These are phyloP conservation scores for Myotis daubentonii DNA, from an alignment of 2,797 vertebrate genomes.

Conservation along the genomic window DNA sequence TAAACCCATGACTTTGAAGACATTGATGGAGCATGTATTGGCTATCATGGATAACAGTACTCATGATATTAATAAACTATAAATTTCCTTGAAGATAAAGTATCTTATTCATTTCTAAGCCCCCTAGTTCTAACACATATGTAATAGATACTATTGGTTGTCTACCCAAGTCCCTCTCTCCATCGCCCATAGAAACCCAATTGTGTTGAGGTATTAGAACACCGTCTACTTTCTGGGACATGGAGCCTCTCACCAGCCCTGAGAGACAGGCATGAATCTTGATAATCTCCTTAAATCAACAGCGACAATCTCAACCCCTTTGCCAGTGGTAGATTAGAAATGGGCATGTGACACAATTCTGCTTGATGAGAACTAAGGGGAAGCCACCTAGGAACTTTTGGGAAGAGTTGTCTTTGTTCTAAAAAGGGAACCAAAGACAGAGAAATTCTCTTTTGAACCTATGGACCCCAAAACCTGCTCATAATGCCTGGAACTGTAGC, in stretches of 20 bases:
- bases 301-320: not conserved
- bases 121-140: not conserved
- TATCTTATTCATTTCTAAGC: conserved; percentile 3
- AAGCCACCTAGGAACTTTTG: not conserved
- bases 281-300: not conserved
- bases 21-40: not conserved
- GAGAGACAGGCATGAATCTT: not conserved
- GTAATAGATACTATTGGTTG: not conserved
- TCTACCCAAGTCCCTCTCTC: not conserved
- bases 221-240: not conserved
- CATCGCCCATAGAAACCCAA: not conserved
- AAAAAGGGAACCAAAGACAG: not conserved
- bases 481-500: not conserved
- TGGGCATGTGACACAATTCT: not conserved
- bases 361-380: not conserved
- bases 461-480: not conserved
- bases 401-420: not conserved
- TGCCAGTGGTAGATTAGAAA: not conserved
- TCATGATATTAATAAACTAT: not conserved
- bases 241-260: not conserved
- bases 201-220: not conserved
- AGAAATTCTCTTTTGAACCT: not conserved
- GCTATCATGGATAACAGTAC: not conserved
- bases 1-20: conserved; percentile 29
- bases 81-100: conserved; percentile 36